These are phyloP conservation scores for Melanerpes aurifrons DNA, from an alignment of 2,113 vertebrate species.

Conservation along the genomic window DNA sequence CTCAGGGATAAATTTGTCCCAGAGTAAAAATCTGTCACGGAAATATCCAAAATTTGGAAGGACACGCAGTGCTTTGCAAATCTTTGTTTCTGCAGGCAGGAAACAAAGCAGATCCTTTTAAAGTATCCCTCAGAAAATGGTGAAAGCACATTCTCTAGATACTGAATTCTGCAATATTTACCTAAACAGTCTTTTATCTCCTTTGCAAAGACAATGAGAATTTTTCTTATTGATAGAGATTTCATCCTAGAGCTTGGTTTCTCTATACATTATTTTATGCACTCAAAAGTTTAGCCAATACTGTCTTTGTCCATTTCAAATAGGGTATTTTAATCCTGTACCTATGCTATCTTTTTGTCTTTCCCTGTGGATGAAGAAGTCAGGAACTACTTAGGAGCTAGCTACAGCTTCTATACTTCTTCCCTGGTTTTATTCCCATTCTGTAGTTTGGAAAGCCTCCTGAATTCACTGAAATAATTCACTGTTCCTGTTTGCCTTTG, in stretches of 20 bases:
- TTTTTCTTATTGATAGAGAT: background rate
- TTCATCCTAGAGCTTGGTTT: background rate
- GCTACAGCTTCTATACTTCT: too few species aligned
- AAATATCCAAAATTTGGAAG: background rate
- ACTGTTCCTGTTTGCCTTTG: too few species aligned
- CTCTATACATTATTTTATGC: background rate
- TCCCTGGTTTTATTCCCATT: too few species aligned
- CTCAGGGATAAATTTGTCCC: background rate
- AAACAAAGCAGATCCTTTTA: background rate
- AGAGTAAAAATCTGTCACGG: slow-evolving; percentile 15
- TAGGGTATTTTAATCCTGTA: background rate
- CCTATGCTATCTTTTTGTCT: too few species aligned
- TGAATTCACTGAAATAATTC: too few species aligned
- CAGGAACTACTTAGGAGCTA: too few species aligned
- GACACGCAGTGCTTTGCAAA: background rate
- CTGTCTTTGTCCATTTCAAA: background rate
- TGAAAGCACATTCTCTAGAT: background rate
- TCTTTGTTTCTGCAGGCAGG: background rate
- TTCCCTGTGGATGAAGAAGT: too few species aligned
- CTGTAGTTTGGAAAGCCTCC: too few species aligned
- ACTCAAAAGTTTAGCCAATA: background rate
- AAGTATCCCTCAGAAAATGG: background rate
- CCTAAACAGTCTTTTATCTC: background rate
- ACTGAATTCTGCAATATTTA: background rate
- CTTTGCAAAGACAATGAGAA: background rate